Base-by-base conservation (phyloP, 64 coral and sea anemone species). In the Catalaphyllia jardinei region DNA sequence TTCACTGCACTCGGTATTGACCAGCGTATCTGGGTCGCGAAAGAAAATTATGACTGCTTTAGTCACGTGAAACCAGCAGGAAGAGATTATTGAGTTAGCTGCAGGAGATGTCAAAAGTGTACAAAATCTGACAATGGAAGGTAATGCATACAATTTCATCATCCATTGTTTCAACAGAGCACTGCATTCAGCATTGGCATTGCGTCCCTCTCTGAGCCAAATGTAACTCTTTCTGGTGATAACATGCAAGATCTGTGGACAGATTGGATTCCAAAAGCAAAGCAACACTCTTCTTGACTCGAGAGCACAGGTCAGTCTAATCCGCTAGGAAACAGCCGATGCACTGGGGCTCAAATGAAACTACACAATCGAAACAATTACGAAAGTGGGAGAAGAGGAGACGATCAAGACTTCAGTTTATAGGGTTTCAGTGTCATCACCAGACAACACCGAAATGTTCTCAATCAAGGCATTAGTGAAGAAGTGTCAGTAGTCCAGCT, bases 381-480 rank as follows among this genome's bases (percentile, higher is more conserved):
- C 81, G 7, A 92, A 85, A 28, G 89, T 92, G 5, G 89, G 89
- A 77, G 89, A 81, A 63, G 79, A 92, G 24, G 88, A 77, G 46
- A 63, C 22, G 24, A 86, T 76, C 31, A 33, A 19, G 71, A 73
- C 27, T 17, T 4, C 51, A 33, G 74, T 76, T 67, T 19, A 67
- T 18, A n/a, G 19, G 7, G 63, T 67, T 67, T 22, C 63, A 35
- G 71, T 73, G 22, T 73, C 71, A 14, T 73, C 71, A 73, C 29
- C 29, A 29, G 29, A 73, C 71, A 33, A 31, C 71, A 73, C 29
- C 25, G 29, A 10, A 22, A 73, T 73, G 71, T 73, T 73, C 35
- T 22, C 61, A 17, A 51, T 92, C 7, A 80, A 94, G 25, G 88
- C 12, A 91, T 82, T 27, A 95, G 74, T 25, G 85, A 91, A 2